phyloP scores from a whole-genome alignment of 2,113 vertebrate genomes.

The Anguilla japonica region DNA sequence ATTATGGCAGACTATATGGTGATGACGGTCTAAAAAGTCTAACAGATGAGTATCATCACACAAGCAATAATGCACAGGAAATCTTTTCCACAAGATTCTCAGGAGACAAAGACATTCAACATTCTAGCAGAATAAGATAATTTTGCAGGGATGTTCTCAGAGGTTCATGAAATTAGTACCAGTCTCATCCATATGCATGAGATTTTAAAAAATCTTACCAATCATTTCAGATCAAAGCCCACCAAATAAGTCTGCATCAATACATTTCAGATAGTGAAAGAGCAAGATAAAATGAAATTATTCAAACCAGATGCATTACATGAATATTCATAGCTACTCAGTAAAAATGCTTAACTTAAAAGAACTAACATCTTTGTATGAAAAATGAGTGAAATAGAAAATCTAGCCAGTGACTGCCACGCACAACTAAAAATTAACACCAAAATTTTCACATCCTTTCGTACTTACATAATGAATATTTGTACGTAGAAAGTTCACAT shows the following conservation, averaged over 20 bases:
- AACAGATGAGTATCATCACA: no score
- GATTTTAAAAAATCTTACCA: not conserved
- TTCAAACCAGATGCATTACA: not conserved
- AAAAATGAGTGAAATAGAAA: not conserved
- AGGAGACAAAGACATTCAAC: conserved; percentile 37
- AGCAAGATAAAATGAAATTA: not conserved
- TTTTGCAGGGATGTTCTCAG: conserved; percentile 34
- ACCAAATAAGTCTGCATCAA: not conserved
- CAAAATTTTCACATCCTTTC: not conserved
- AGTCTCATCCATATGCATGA: not conserved
- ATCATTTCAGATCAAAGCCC: not conserved
- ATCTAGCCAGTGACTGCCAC: not conserved
- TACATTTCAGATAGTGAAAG: not conserved
- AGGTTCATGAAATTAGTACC: conserved; percentile 27
- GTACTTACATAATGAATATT: no score
- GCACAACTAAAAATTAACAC: not conserved
- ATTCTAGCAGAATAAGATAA: conserved; percentile 9
- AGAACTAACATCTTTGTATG: not conserved
- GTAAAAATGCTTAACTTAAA: not conserved
- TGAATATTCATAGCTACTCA: not conserved
- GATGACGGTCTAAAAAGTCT: no score
- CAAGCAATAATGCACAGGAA: conserved; percentile 35
- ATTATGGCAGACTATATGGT: no score
- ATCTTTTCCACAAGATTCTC: conserved; percentile 28
- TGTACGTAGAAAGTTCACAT: no score